Conservation (phyloP, 2,797 vertebrate genomes). For the Sebastolobus alascanus region DNA sequence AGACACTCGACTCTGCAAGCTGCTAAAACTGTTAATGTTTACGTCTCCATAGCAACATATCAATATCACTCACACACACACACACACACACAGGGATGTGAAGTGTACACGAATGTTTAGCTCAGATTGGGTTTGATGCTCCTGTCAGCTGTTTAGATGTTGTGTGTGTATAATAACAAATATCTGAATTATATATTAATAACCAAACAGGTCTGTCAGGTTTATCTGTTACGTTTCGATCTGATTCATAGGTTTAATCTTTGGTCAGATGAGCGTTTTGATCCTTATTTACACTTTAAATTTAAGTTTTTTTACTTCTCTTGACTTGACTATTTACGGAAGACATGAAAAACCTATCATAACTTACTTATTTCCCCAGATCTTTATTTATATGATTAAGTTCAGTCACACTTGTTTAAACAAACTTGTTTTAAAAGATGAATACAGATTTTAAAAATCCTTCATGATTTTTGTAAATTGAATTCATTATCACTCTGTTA, state of each 20-base stretch:
- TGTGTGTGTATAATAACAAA: too few relatives aligned
- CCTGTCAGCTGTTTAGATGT: not conserved
- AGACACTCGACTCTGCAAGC: not conserved
- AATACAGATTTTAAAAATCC: not conserved
- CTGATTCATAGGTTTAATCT: too few relatives aligned
- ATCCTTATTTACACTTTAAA: too few relatives aligned
- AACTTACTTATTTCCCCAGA: too few relatives aligned
- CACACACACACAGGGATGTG: not conserved
- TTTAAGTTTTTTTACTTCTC: too few relatives aligned
- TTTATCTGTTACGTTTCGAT: too few relatives aligned
- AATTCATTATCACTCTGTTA: not conserved
- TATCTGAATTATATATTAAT: not conserved
- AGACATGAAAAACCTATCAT: too few relatives aligned
- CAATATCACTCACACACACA: not conserved
- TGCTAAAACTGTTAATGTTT: conserved; percentile 9
- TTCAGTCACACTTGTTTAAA: not conserved
- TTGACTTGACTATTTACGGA: too few relatives aligned
- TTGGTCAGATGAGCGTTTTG: too few relatives aligned
- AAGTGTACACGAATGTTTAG: not conserved
- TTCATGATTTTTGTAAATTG: not conserved
- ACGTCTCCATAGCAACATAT: not conserved
- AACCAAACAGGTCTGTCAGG: not conserved
- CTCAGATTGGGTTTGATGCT: not conserved
- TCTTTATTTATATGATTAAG: too few relatives aligned
- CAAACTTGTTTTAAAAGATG: too few relatives aligned